phyloP scores from a whole-genome alignment of 2,888 invertebrate species.

The Cephus nigrinus region DNA sequence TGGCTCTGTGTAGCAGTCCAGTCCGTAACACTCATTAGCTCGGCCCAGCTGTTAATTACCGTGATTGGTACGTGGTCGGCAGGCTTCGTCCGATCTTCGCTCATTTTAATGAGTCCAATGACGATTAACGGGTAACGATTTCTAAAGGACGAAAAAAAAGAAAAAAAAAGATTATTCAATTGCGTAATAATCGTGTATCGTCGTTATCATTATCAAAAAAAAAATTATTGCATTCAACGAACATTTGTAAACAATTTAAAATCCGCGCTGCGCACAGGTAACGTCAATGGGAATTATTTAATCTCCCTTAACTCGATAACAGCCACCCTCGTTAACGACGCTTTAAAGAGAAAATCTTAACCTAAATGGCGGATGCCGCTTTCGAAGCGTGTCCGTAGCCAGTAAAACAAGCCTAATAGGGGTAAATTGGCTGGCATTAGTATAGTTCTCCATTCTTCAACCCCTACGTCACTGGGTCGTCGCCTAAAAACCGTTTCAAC shows the following conservation, averaged over 20 bases:
- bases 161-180: too few relatives aligned
- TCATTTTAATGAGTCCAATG: background rate
- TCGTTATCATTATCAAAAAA: background rate
- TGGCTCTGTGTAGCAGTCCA: background rate
- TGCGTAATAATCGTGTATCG: background rate
- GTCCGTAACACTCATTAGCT: background rate
- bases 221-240: background rate
- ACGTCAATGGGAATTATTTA: background rate
- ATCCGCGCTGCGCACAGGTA: background rate
- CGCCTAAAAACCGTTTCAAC: background rate
- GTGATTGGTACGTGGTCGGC: background rate
- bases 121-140: background rate
- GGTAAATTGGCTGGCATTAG: constrained; percentile 6
- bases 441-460: background rate
- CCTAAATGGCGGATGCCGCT: background rate
- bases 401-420: constrained; percentile 2
- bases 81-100: background rate
- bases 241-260: background rate
- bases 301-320: background rate
- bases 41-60: too few relatives aligned
- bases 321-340: background rate
- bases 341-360: background rate
- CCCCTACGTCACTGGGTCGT: background rate
- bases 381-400: background rate
- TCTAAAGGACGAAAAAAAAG: background rate